A percentile compares a stretch with the other conserved stretches of the same genome.
These are phyloP conservation scores for Gyrodactylus bullatarudis DNA, from an alignment of 1,140 invertebrate species.

Conservation along the genomic window DNA sequence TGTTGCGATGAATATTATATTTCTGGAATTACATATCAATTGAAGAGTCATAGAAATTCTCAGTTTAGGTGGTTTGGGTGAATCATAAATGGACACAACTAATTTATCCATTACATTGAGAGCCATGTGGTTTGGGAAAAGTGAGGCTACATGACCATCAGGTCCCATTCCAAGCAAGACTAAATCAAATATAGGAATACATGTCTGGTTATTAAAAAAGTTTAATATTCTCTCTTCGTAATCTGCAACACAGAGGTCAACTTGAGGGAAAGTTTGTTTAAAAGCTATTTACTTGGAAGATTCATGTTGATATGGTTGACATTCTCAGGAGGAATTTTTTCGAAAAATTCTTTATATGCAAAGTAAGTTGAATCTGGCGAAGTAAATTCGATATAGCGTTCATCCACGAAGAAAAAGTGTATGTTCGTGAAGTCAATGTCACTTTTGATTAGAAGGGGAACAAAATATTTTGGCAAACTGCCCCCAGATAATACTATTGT, in stretches of 20 bases:
- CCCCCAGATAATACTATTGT: background rate
- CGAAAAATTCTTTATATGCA: background rate
- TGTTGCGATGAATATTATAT: background rate
- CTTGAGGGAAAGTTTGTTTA: no score
- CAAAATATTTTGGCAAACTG: background rate
- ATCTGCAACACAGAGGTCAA: background rate
- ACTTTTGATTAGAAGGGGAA: background rate
- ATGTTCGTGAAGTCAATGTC: background rate
- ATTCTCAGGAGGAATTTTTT: background rate
- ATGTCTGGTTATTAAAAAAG: background rate
- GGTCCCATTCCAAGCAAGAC: constrained; percentile 71
- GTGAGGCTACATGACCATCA: constrained; percentile 85
- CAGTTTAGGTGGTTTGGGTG: background rate
- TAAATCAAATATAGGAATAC: constrained; percentile 30
- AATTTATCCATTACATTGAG: background rate
- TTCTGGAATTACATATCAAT: background rate
- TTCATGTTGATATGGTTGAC: background rate
- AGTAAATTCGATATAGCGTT: background rate
- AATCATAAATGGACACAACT: background rate
- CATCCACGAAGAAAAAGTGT: background rate
- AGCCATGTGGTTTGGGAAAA: constrained; percentile 46
- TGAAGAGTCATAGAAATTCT: constrained; percentile 3
- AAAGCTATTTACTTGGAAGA: no score
- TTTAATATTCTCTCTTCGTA: background rate
- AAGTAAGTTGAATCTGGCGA: background rate